Base-by-base conservation (phyloP, 2,888 invertebrate species). In the Hoplodrina blanda region DNA sequence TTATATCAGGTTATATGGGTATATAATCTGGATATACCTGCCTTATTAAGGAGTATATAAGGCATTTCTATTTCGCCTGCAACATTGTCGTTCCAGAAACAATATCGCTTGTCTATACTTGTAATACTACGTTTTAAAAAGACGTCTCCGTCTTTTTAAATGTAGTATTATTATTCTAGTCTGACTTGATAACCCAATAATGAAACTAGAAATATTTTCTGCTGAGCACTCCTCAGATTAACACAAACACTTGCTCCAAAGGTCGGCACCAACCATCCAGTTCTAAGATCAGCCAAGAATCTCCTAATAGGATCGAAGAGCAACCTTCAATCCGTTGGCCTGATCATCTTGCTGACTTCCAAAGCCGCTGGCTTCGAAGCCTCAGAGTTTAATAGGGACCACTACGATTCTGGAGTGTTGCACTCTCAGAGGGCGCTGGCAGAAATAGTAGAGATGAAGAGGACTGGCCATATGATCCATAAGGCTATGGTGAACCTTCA, bases 391-490 rank as follows among this genome's bases (percentile, higher is more conserved):
- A 88, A 85, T 2, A 80, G 84, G 17, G 93, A 94, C n/a, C 91
- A 90, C 2, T 91, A 93, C 44, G 91, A 92, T 37, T 94, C 93
- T 0, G 94, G 92, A 4, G 91, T 96, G 0, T 85, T 96, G 66
- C 94, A 96, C 87, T 88, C 96, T 15, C 96, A 96, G 87, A 90
- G 96, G 79, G 96, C 94, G 1, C 81, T 96, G 62, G 95, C 96
- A 0, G 96, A 96, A 82, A 95, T 96, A 1, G 95, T 96, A 53
- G 96, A 96, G 87, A 96, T 96, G 96, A 95, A 95, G 82, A 86
- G 95, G 19, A 96, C 94, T 0, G 95, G 95, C 0, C 96, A 96
- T 77, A 87, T 95, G 86, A 92, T 96, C 55, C 95, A 95, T 59
- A 95, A 92, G 84, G 91, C 94, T 0, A 93, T 95, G 94, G 94